Evolutionary conservation across 2,888 invertebrate genomes (phyloP).

Genomic region (Cheilosia impressa): DNA sequence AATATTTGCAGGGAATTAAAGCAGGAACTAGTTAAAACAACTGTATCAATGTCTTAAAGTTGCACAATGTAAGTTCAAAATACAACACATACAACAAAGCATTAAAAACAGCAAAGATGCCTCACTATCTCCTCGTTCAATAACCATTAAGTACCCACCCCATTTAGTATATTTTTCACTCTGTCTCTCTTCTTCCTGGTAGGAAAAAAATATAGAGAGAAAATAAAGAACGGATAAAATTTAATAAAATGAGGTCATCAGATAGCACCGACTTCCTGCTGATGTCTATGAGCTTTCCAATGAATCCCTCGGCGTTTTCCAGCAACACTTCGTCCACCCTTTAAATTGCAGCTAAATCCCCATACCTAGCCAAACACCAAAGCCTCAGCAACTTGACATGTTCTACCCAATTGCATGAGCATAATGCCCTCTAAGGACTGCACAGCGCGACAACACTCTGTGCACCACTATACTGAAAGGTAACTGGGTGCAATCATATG

Average conservation of each 20-base stretch:
- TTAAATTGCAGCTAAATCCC: slow-evolving; percentile 44
- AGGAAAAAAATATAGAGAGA: background rate
- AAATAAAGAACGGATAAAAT: slow-evolving; percentile 46
- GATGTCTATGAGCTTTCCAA: slow-evolving; percentile 68
- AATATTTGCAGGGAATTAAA: background rate
- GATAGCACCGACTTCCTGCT: slow-evolving; percentile 68
- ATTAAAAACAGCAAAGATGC: slow-evolving; percentile 7
- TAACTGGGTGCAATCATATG: slow-evolving; percentile 68
- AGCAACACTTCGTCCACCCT: slow-evolving; percentile 31
- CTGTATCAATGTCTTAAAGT: background rate
- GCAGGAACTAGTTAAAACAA: background rate
- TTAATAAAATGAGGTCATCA: slow-evolving; percentile 73
- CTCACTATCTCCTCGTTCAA: slow-evolving; percentile 29
- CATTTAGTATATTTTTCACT: background rate
- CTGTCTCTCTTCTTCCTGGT: background rate
- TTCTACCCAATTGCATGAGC: slow-evolving; percentile 73
- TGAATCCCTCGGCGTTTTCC: slow-evolving; percentile 58
- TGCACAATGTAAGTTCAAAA: background rate
- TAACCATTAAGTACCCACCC: slow-evolving; percentile 35
- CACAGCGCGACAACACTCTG: slow-evolving; percentile 65
- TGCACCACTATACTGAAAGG: slow-evolving; percentile 59
- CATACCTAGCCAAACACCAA: slow-evolving; percentile 17
- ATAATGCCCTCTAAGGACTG: slow-evolving; percentile 63
- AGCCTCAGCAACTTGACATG: slow-evolving; percentile 68
- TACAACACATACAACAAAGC: background rate